A percentile compares a stretch with the other conserved stretches of the same genome.
These are phyloP conservation scores for Ips typographus DNA, from an alignment of 1,140 invertebrate species.

Conservation along the genomic window DNA sequence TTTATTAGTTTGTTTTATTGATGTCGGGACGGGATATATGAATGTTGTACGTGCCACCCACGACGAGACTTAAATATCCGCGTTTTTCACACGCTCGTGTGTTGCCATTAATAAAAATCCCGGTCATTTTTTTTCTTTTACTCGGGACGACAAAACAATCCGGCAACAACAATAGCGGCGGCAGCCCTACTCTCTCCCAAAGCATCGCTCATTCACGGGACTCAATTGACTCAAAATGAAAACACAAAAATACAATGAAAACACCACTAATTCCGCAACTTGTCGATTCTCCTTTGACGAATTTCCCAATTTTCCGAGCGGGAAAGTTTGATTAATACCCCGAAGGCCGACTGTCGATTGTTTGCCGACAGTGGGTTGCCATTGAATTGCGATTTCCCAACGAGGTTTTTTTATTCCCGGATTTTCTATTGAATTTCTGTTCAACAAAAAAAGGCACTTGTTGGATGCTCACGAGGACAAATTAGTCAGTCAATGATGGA, in stretches of 20 bases:
- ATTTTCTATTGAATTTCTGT: background rate
- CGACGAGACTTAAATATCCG: conserved; percentile 9
- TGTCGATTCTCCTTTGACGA: conserved; percentile 35
- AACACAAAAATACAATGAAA: conserved; percentile 35
- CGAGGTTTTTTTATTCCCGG: background rate
- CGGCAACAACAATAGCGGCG: conserved; percentile 12
- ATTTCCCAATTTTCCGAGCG: conserved; percentile 37
- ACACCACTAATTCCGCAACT: conserved; percentile 34
- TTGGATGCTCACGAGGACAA: too few relatives aligned
- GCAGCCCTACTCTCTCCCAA: conserved; percentile 3
- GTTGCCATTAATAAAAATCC: conserved; percentile 23
- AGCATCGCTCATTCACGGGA: conserved; percentile 22
- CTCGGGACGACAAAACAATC: conserved; percentile 24
- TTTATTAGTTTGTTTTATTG: conserved; percentile 38
- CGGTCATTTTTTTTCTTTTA: conserved; percentile 13
- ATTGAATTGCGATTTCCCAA: background rate
- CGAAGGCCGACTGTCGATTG: conserved; percentile 32
- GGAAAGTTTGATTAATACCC: conserved; percentile 36
- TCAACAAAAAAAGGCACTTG: too few relatives aligned
- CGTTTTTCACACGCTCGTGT: conserved; percentile 1
- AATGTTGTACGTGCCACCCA: conserved; percentile 20
- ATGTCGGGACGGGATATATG: conserved; percentile 16
- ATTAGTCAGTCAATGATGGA: too few relatives aligned
- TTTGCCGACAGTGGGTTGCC: conserved; percentile 18
- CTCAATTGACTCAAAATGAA: conserved; percentile 22